Percentiles rank a stretch among this genome's conserved stretches.
phyloP scores from a whole-genome alignment of 1,140 invertebrate species.

The Monochamus saltuarius region DNA sequence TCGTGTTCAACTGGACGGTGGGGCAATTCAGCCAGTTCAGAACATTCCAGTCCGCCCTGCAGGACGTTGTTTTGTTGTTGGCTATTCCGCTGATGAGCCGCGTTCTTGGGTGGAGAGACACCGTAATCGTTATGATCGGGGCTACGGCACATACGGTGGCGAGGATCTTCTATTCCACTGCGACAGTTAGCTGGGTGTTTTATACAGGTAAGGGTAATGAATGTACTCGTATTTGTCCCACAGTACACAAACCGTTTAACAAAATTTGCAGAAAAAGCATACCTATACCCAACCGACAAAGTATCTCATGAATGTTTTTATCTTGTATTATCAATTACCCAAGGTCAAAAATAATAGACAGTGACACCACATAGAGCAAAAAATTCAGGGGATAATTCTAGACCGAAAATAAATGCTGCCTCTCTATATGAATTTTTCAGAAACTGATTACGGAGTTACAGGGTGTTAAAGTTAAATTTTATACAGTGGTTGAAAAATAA shows the following conservation, averaged over 20 bases:
- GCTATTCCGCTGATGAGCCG: constrained; percentile 70
- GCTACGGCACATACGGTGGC: constrained; percentile 66
- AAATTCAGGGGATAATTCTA: too few species aligned
- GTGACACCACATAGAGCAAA: too few species aligned
- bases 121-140: constrained; percentile 70
- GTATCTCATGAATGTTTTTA: not conserved
- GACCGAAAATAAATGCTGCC: too few species aligned
- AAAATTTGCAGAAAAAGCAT: too few species aligned
- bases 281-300: not conserved
- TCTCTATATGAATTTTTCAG: not conserved
- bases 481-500: too few species aligned
- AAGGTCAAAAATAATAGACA: too few species aligned
- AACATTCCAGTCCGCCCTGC: constrained; percentile 67
- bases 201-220: constrained; percentile 60
- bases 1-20: constrained; percentile 68
- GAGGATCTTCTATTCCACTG: constrained; percentile 65
- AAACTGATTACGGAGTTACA: not conserved
- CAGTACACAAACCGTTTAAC: not conserved
- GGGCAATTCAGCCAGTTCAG: constrained; percentile 59
- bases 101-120: constrained; percentile 64
- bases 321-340: not conserved
- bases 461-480: too few species aligned
- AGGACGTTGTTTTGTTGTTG: constrained; percentile 64
- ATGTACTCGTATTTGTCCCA: not conserved
- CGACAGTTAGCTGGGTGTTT: constrained; percentile 56